Evolutionary conservation across 1,140 invertebrate species (phyloP), one percentile per base, ranked within the genome.

Genomic region (Drosophila saltans): DNA sequence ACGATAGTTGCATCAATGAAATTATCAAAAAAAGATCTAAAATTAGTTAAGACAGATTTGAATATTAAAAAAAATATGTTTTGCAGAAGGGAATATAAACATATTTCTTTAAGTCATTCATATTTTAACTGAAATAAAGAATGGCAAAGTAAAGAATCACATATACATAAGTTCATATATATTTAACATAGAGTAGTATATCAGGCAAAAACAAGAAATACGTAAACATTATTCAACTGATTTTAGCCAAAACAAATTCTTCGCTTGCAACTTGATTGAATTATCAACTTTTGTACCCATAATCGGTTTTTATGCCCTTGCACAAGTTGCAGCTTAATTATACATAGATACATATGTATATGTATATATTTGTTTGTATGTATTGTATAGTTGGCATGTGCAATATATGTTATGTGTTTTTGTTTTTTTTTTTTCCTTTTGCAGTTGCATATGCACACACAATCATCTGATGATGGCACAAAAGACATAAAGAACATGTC

Each of bases 401-500:
- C 16, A 16, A 39, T 39, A 39, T 39, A 58, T 39, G 30, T 33
- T 52, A 52, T 61, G 43, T 60, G 9, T 39, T 41, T 21, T 59
- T 16, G 16, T 16, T 16, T 16, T 16, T 16, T 16, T 16, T 16
- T 16, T 16, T 16, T 16, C 16, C 21, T 66, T 39, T 52, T n/a
- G 8, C 39, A 71, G 70, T 66, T 68, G 69, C 40, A 60, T 45
- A 24, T 52, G 62, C 68, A 61, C 24, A 43, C 68, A 68, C 45
- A 52, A 52, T 52, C 45, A 52, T 52, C 45, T 71, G 71, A 61
- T 71, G 71, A 61, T 71, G 45, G 72, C 76, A 64, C 62, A 72
- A 16, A 39, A 59, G 52, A 59, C 28, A 30, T 30, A 30, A 68
- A 67, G 66, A 63, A 78, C 64, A 65, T 58, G 43, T 24, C 78